Evolutionary conservation across 1,140 invertebrate genomes (phyloP).

Genomic region (Sarcophaga bullata): DNA sequence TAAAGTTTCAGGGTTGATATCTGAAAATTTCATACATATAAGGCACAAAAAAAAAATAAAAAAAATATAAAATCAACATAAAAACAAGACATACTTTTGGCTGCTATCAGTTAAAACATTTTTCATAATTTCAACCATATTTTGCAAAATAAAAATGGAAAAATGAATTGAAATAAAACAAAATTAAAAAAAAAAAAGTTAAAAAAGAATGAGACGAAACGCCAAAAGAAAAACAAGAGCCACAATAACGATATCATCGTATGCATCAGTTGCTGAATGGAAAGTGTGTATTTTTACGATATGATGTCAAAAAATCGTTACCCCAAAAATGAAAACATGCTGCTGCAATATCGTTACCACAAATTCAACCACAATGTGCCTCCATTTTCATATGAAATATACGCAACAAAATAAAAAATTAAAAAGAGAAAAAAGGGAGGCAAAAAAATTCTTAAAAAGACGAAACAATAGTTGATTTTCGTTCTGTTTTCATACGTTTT

Average conservation of each 20-base stretch:
- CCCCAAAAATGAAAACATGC: conserved; percentile 35
- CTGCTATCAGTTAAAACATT: conserved; percentile 40
- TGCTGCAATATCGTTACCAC: conserved; percentile 38
- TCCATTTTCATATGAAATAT: conserved; percentile 12
- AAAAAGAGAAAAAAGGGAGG: background rate
- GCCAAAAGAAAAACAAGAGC: background rate
- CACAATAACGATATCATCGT: background rate
- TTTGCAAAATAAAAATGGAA: conserved; percentile 8
- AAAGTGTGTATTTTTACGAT: conserved; percentile 25
- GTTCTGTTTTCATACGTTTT: background rate
- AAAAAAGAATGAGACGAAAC: background rate
- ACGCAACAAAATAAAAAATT: background rate
- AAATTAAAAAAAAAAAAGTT: background rate
- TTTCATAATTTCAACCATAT: conserved; percentile 41
- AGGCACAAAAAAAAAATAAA: background rate
- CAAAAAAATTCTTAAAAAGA: too few relatives aligned
- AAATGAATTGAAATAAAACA: background rate
- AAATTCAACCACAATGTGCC: conserved; percentile 37
- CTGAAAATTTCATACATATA: conserved; percentile 4
- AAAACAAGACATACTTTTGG: conserved; percentile 17
- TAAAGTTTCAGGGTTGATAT: conserved; percentile 35
- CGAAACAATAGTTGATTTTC: background rate
- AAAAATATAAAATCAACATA: background rate
- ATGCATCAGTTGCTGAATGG: background rate
- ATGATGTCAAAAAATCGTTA: conserved; percentile 34